phyloP scores from a whole-genome alignment of 1,140 invertebrate species.

The Drosophila sp. region DNA sequence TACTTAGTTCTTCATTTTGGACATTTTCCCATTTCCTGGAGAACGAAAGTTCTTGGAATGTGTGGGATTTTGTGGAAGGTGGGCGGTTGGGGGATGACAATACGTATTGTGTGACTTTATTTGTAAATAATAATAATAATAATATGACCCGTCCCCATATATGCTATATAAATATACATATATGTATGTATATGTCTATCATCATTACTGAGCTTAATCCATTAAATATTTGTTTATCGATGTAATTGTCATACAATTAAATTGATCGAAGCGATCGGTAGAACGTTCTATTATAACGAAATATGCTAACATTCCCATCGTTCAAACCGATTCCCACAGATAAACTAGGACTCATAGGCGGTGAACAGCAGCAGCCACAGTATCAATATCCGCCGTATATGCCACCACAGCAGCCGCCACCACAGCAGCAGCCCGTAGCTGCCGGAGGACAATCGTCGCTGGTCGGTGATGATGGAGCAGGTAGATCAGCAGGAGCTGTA shows the following conservation, averaged over 20 bases:
- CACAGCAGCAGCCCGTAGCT: slow-evolving; percentile 61
- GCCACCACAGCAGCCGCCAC: slow-evolving; percentile 69
- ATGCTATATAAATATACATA: slow-evolving; percentile 35
- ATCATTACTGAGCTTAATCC: slow-evolving; percentile 54
- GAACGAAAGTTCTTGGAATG: neutral
- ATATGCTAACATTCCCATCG: neutral
- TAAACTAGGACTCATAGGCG: slow-evolving; percentile 83
- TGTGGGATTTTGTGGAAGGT: neutral
- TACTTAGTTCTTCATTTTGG: neutral
- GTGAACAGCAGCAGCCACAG: slow-evolving; percentile 81
- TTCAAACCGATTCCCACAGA: slow-evolving; percentile 42
- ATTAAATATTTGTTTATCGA: slow-evolving; percentile 66
- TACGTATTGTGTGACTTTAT: neutral
- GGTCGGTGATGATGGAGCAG: slow-evolving; percentile 55
- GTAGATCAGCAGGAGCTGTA: slow-evolving; percentile 29
- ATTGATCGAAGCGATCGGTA: slow-evolving; percentile 20
- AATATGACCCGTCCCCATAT: slow-evolving; percentile 22
- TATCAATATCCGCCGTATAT: slow-evolving; percentile 82
- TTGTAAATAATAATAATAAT: slow-evolving; percentile 5
- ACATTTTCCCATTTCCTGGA: neutral
- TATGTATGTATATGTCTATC: slow-evolving; percentile 19
- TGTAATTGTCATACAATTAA: slow-evolving; percentile 67
- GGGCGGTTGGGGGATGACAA: neutral
- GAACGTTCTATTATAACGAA: slow-evolving; percentile 16
- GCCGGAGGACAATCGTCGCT: slow-evolving; percentile 71